Conservation (phyloP, 2,888 invertebrate genomes). For the Holacanthella duospinosa region DNA sequence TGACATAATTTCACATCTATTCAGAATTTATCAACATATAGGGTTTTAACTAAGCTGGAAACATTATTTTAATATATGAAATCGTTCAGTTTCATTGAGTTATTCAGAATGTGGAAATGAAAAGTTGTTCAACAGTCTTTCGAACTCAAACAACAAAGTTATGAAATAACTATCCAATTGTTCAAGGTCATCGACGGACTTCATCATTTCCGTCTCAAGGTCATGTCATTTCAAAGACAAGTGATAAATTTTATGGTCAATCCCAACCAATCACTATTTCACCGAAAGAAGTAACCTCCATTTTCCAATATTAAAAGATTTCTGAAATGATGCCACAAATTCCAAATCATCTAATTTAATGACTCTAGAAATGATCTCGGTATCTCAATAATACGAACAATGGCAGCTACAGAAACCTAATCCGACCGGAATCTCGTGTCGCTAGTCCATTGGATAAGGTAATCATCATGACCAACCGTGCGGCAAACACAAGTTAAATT, state of each 20-base stretch:
- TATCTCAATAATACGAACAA: background rate
- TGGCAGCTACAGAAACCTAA: background rate
- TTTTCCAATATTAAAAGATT: too few species aligned
- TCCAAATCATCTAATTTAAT: background rate
- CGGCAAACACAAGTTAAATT: too few species aligned
- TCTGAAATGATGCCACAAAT: background rate
- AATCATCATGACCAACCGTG: too few species aligned
- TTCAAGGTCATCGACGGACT: slow-evolving; percentile 9
- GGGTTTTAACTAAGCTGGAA: too few species aligned
- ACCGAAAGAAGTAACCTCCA: too few species aligned
- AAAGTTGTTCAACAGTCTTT: background rate
- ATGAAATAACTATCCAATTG: background rate
- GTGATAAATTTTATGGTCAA: background rate
- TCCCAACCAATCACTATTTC: background rate
- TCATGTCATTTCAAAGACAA: background rate
- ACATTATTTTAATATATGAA: too few species aligned
- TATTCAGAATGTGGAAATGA: background rate
- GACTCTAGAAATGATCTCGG: background rate
- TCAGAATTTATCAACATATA: too few species aligned
- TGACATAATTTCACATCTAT: too few species aligned
- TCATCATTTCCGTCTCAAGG: slow-evolving; percentile 8
- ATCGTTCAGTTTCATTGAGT: background rate
- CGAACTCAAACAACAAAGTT: background rate
- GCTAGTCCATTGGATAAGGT: slow-evolving; percentile 12
- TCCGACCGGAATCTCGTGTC: slow-evolving; percentile 2